phyloP scores from a whole-genome alignment of 2,888 invertebrate species.

The Oscheius sp. region DNA sequence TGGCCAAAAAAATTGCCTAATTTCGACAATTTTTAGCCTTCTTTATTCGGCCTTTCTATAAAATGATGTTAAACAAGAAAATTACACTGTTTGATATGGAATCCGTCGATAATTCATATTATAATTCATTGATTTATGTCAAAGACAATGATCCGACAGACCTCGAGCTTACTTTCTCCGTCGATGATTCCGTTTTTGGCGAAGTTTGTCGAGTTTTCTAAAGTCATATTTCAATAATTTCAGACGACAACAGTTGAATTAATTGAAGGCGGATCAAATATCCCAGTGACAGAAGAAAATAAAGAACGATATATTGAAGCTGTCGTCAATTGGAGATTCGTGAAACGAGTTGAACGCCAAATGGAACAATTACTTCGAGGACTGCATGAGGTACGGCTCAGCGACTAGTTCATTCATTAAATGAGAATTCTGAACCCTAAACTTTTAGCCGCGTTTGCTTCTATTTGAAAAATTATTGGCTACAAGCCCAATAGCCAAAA shows the following conservation, averaged over 20 bases:
- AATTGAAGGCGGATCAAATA: conserved; percentile 86
- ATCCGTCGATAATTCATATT: conserved; percentile 97
- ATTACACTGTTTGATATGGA: conserved; percentile 98
- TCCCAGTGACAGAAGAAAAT: conserved; percentile 90
- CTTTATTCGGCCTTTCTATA: conserved; percentile 99
- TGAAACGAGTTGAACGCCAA: conserved; percentile 93
- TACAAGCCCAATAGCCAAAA: no score
- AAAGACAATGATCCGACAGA: conserved; percentile 82
- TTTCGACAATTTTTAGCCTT: conserved; percentile 80
- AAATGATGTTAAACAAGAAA: conserved; percentile 96
- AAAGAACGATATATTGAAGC: conserved; percentile 93
- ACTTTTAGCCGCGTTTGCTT: no score
- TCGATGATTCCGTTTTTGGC: conserved; percentile 96
- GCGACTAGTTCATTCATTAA: no score
- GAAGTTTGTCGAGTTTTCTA: conserved; percentile 46
- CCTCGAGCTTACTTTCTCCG: conserved; percentile 91
- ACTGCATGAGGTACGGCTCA: conserved; percentile 87
- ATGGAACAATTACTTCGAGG: conserved; percentile 91
- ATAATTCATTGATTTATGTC: conserved; percentile 95
- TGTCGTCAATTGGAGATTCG: conserved; percentile 97
- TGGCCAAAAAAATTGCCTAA: no score
- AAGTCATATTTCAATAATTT: conserved; percentile 75
- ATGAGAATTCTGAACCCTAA: no score
- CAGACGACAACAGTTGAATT: conserved; percentile 87
- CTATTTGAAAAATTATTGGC: no score